Evolutionary conservation across 2,888 invertebrate genomes (phyloP).

Genomic region (Drosophila hamatofila): DNA sequence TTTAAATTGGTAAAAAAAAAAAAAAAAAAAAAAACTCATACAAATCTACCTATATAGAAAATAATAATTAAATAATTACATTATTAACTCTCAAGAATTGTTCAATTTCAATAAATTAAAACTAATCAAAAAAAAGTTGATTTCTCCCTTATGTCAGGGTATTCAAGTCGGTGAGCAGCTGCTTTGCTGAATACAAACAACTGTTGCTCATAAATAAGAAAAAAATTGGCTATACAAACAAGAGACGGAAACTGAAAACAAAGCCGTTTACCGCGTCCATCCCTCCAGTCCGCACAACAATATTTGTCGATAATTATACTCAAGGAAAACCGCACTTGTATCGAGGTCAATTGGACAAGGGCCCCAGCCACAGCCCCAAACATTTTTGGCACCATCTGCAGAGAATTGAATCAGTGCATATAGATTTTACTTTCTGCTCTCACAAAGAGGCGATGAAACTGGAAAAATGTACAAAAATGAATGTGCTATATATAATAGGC

Average conservation of each 20-base stretch:
- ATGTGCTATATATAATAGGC: no score
- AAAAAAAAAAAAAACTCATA: no score
- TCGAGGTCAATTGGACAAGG: constrained; percentile 54
- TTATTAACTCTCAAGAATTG: no score
- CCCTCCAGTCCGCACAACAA: constrained; percentile 9
- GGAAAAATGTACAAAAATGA: no score
- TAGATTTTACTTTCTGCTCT: neutral
- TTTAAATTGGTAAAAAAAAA: neutral
- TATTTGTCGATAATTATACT: constrained; percentile 51
- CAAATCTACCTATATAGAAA: no score
- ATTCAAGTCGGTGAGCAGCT: constrained; percentile 32
- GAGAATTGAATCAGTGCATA: neutral
- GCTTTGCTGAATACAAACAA: constrained; percentile 49
- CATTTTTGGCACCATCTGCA: constrained; percentile 7
- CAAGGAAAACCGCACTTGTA: constrained; percentile 61
- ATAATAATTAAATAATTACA: no score
- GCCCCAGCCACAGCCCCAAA: neutral
- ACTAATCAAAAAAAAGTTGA: no score
- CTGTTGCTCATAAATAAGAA: constrained; percentile 75
- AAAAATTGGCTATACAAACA: constrained; percentile 22
- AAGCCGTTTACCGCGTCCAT: constrained; percentile 34
- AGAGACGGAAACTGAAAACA: constrained; percentile 27
- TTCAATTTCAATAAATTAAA: no score
- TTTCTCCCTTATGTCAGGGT: constrained; percentile 12
- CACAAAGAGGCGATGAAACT: neutral